phyloP scores from a whole-genome alignment of 2,888 invertebrate species.

The Crematogaster levior region DNA sequence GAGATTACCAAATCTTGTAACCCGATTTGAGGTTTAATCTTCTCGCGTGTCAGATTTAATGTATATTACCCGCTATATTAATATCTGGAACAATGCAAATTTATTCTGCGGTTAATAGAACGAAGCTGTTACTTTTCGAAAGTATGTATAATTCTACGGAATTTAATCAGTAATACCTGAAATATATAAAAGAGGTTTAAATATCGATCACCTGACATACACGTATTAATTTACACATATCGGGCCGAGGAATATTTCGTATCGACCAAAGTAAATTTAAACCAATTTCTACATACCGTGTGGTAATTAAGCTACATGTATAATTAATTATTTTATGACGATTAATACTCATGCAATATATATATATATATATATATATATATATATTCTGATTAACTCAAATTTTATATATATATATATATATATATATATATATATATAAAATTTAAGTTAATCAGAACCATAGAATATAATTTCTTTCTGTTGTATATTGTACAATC shows the following conservation, averaged over 20 bases:
- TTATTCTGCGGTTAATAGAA: conserved; percentile 33
- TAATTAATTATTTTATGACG: conserved; percentile 25
- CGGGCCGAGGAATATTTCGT: conserved; percentile 24
- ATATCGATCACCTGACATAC: conserved; percentile 33
- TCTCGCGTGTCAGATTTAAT: conserved; percentile 45
- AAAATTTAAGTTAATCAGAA: too few relatives aligned
- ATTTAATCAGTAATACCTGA: conserved; percentile 23
- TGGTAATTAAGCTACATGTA: not conserved
- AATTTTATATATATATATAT: too few relatives aligned
- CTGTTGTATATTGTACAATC: too few relatives aligned
- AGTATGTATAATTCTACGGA: conserved; percentile 33
- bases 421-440: too few relatives aligned
- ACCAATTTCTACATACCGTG: conserved; percentile 4
- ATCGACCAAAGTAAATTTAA: conserved; percentile 25
- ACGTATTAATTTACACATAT: conserved; percentile 30
- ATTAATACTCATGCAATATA: conserved; percentile 17
- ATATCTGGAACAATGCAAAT: conserved; percentile 46
- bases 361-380: too few relatives aligned
- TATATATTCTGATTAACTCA: too few relatives aligned
- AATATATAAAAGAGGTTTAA: conserved; percentile 31
- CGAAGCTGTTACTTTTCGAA: conserved; percentile 27
- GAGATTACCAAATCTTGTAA: conserved; percentile 26
- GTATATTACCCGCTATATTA: conserved; percentile 23
- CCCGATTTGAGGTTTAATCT: conserved; percentile 17
- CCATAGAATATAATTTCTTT: too few relatives aligned